These are phyloP conservation scores for Athalia cordata DNA, from an alignment of 2,888 invertebrate species.

Conservation along the genomic window DNA sequence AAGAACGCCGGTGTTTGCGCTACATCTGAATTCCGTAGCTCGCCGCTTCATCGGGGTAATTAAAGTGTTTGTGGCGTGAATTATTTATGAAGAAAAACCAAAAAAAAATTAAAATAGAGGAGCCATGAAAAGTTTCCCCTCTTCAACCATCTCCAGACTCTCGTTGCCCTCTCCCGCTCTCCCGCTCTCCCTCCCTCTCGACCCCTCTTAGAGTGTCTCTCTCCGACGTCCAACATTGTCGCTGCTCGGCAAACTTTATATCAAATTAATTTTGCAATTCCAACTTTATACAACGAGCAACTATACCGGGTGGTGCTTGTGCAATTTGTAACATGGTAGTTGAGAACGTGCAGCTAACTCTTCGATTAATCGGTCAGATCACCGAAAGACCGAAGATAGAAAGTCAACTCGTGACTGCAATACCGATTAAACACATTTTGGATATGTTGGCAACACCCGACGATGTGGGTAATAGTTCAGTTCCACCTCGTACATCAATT, in stretches of 20 bases:
- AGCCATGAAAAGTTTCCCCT: conserved; percentile 38
- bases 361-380: conserved; percentile 42
- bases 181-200: too few relatives aligned
- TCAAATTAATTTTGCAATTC: conserved; percentile 66
- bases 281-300: conserved; percentile 54
- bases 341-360: conserved; percentile 41
- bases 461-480: not conserved
- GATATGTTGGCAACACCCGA: conserved; percentile 30
- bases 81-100: conserved; percentile 60
- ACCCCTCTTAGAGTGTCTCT: too few relatives aligned
- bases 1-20: conserved; percentile 12
- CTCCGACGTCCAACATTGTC: conserved; percentile 15
- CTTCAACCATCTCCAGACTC: conserved; percentile 21
- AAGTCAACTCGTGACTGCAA: conserved; percentile 31
- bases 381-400: conserved; percentile 4
- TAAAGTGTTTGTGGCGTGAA: conserved; percentile 65
- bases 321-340: conserved; percentile 1
- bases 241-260: conserved; percentile 55
- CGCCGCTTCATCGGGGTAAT: conserved; percentile 54
- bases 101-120: conserved; percentile 23
- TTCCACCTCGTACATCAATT: too few relatives aligned
- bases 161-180: not conserved
- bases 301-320: conserved; percentile 11
- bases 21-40: conserved; percentile 9
- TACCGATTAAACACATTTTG: conserved; percentile 32